Base-by-base conservation (phyloP, 2,113 vertebrate species). In the Pollimyrus isidori region DNA sequence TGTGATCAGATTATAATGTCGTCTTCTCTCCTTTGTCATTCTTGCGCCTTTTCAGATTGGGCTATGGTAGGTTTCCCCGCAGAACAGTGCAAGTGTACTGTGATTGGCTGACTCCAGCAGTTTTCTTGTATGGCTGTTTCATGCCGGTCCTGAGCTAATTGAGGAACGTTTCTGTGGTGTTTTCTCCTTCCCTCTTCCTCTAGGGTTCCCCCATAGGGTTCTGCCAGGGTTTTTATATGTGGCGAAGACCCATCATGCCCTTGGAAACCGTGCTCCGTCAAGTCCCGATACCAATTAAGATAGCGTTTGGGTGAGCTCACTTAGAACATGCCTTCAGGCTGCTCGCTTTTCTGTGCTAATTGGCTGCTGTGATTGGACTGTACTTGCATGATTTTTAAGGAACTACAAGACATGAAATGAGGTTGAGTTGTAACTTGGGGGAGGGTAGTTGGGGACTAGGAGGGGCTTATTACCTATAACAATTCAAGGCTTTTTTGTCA, bases 231-330 rank as follows among this genome's bases (percentile, higher is more conserved):
- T 80, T 49, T 80, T 35, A 56, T 52, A 45, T 58, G 49, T 56
- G 1, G n/a, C 23, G 6, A 15, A 21, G 13, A 3, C 73, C 49
- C 86, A 53, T 80, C 87, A 19, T 35, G n/a, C 89, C 23, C 65
- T 49, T 90, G 88, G 90, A 91, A 88, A 89, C 90, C 65, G 49
- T 92, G 89, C 89, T 88, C 89, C 89, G 90, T 91, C 88, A 91
- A 69, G 87, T 92, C 90, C 92, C 91, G 90, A 93, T 91, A 90
- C 91, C 93, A 93, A 93, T 93, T 94, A 93, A 90, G 87, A 90
- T 89, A 39, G 89, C 88, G 49, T 90, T 87, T 92, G 92, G 92
- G 90, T 91, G 91, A 92, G 93, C 93, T 88, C 89, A 87, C 88
- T 93, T 69, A 39, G 88, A 89, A 87, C 39, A 76, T 88, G 49